Evolutionary conservation across 2,113 vertebrate species (phyloP), one percentile per base, ranked within the genome.

Genomic region (Cygnus atratus): DNA sequence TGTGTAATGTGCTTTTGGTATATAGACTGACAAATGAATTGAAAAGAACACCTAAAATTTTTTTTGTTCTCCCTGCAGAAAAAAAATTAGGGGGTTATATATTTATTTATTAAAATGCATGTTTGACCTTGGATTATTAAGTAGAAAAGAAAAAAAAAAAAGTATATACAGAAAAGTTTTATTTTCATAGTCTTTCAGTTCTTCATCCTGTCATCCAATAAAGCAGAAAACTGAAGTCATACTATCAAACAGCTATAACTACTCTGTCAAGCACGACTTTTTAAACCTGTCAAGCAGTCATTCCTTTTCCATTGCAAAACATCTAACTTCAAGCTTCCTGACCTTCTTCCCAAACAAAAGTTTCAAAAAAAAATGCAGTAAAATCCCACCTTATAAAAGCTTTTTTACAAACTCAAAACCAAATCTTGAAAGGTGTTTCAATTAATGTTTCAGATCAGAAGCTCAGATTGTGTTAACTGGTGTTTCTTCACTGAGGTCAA

Each of bases 201-300:
- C 68, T 92, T 88, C 92, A 96, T 75, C 24, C 61, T 97, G 95
- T 95, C 97, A 93, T 94, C 90, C 86, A 95, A 94, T 96, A 97
- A 96, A 96, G 88, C 46, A 79, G 92, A 97, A 94, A 61, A 65
- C 93, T 94, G 91, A 94, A 97, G 87, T 92, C 86, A 93, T 86
- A 77, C 92, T 94, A 81, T 97, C 80, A 95, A 96, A 94, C 75
- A 95, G 50, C 46, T 95, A 37, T 95, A 96, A 96, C 94, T 93
- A 70, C 33, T 80, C 95, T 97, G 93, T 96, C 96, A 97, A 96
- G 87, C 6, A 0, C 44, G 63, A 95, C 93, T 97, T 97, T 96
- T 96, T 97, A 94, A 97, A 96, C 66, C 84, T 96, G 95, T 97
- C 96, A 97, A 96, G 79, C 61, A 97, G 76, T 95, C 93, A 95